Conservation (phyloP, 2,888 invertebrate genomes). For the Pseudanteris insignis region DNA sequence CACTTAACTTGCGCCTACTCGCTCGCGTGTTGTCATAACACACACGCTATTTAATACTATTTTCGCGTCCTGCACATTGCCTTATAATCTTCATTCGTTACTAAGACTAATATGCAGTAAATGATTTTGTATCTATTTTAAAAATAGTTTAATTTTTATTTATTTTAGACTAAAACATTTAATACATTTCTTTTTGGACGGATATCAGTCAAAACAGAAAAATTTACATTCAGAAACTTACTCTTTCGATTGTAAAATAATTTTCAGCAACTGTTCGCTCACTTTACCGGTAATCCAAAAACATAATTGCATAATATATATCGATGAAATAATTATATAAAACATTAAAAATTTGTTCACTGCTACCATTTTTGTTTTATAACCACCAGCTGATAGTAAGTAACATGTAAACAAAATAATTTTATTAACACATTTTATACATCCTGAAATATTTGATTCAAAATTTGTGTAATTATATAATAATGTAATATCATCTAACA, state of each 20-base stretch:
- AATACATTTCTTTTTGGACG: no score
- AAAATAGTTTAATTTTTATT: no score
- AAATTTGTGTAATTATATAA: not conserved
- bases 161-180: no score
- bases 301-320: conserved; percentile 48
- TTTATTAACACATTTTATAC: no score
- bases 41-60: not conserved
- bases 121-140: no score
- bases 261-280: conserved; percentile 37
- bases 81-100: no score
- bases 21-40: not conserved
- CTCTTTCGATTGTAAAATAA: conserved; percentile 40
- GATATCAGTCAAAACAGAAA: no score
- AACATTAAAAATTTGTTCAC: conserved; percentile 49
- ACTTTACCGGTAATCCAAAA: conserved; percentile 48
- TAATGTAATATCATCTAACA: conserved; percentile 42
- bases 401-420: not conserved
- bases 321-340: conserved; percentile 48
- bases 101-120: no score
- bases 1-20: not conserved
- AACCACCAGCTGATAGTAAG: conserved; percentile 3
- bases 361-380: conserved; percentile 15
- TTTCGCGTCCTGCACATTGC: no score
- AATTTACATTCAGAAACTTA: no score
- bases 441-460: no score